phyloP scores from a whole-genome alignment of 92 coral and sea anemone species.

The Umimayanthus kanabou region DNA sequence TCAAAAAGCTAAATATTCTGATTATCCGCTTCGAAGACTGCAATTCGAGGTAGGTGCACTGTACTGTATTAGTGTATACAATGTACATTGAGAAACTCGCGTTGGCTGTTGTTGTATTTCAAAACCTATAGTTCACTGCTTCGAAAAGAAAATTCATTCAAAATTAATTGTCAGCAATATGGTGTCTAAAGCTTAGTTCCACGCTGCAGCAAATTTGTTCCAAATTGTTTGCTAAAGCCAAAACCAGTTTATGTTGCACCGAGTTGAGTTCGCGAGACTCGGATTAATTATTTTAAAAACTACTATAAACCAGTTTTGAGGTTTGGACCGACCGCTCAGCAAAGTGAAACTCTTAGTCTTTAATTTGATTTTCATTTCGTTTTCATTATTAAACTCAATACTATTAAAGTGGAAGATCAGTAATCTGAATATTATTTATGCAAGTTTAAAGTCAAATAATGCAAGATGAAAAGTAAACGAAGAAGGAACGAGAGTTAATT shows the following conservation, averaged over 20 bases:
- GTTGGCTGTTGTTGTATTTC: background rate
- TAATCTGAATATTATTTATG: too few relatives aligned
- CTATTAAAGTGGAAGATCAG: background rate
- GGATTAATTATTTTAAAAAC: too few relatives aligned
- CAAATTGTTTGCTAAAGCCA: background rate
- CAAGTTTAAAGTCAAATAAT: too few relatives aligned
- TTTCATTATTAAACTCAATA: background rate
- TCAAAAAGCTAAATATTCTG: background rate
- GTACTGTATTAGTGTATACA: background rate
- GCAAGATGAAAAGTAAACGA: background rate
- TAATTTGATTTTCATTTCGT: too few relatives aligned
- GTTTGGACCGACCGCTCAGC: background rate
- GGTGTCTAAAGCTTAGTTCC: background rate
- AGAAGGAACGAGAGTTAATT: background rate
- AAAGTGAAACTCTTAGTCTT: background rate
- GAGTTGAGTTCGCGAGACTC: too few relatives aligned
- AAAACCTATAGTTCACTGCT: background rate
- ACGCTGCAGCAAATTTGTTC: background rate
- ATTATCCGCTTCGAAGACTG: background rate
- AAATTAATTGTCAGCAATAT: too few relatives aligned
- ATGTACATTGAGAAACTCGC: background rate
- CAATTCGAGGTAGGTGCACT: background rate
- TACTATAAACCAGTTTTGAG: background rate
- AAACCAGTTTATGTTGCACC: too few relatives aligned
- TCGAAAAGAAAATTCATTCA: background rate